A percentile compares a stretch with the other conserved stretches of the same genome.
Evolutionary conservation across 2,113 vertebrate species (phyloP).

Genomic region (Oncorhynchus masou): DNA sequence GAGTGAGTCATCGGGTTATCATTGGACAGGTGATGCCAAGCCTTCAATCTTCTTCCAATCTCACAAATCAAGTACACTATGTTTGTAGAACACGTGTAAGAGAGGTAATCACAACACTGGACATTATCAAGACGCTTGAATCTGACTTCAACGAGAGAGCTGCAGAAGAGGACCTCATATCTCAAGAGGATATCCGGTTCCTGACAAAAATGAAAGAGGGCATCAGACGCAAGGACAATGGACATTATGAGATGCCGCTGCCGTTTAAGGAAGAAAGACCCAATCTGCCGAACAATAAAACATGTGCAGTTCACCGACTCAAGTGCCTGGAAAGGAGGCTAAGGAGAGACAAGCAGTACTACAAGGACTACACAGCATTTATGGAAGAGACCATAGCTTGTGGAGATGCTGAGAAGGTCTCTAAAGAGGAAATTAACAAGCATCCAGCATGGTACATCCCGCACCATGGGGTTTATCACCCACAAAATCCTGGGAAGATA

Average conservation of each 20-base stretch:
- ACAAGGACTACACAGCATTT: not conserved
- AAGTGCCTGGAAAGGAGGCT: not conserved
- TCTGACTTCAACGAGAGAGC: conserved; percentile 4
- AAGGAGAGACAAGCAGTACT: not conserved
- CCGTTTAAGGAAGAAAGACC: not conserved
- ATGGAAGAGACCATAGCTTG: not conserved
- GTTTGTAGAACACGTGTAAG: not conserved
- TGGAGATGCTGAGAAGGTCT: not conserved
- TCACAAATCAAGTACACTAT: not conserved
- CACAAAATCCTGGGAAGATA: not conserved
- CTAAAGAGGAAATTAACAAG: not conserved
- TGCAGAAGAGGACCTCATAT: conserved; percentile 1
- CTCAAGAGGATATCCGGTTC: conserved; percentile 29
- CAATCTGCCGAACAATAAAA: not conserved
- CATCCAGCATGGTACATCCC: not conserved
- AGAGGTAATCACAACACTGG: not conserved
- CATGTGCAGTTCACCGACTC: not conserved
- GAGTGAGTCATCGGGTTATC: conserved; percentile 1
- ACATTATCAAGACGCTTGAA: not conserved
- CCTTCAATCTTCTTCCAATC: not conserved
- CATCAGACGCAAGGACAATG: not conserved
- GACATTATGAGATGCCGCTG: not conserved
- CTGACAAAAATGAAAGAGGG: too few relatives aligned
- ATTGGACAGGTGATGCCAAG: too few relatives aligned
- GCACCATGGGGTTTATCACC: not conserved